These are phyloP conservation scores for Dunckerocampus dactyliophorus DNA, from an alignment of 2,113 vertebrate genomes.

Conservation along the genomic window DNA sequence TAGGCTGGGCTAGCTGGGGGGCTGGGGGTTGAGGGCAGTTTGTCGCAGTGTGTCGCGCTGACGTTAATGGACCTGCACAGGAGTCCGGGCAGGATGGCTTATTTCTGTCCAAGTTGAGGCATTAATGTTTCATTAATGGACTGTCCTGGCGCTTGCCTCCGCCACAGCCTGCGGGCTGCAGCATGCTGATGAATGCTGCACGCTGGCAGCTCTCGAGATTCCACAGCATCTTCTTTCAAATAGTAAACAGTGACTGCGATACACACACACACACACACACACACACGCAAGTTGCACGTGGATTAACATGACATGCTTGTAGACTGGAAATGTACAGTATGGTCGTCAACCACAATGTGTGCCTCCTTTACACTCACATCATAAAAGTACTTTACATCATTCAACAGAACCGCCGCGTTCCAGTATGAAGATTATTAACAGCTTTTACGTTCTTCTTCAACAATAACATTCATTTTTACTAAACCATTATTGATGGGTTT, in stretches of 20 bases:
- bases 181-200: constrained; percentile 81
- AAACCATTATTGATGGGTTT: no score
- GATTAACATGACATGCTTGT: no score
- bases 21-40: constrained; percentile 63
- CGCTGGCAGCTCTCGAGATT: constrained; percentile 21
- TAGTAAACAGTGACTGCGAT: background rate
- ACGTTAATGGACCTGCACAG: constrained; percentile 96
- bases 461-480: no score
- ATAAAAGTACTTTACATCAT: no score
- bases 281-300: no score
- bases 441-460: no score
- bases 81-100: constrained; percentile 86
- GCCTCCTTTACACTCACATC: no score
- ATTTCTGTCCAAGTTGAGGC: constrained; percentile 96
- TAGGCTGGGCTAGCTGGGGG: constrained; percentile 51
- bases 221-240: background rate
- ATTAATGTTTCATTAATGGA: constrained; percentile 99
- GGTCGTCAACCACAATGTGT: no score
- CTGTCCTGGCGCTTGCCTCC: constrained; percentile 80
- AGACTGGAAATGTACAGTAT: no score
- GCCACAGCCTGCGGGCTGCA: constrained; percentile 71
- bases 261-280: no score
- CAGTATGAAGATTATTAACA: no score
- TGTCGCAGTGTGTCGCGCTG: constrained; percentile 80
- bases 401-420: no score